A percentile compares a stretch with the other conserved stretches of the same genome.
phyloP scores from a whole-genome alignment of 2,113 vertebrate species.

The Pungitius pungitius region DNA sequence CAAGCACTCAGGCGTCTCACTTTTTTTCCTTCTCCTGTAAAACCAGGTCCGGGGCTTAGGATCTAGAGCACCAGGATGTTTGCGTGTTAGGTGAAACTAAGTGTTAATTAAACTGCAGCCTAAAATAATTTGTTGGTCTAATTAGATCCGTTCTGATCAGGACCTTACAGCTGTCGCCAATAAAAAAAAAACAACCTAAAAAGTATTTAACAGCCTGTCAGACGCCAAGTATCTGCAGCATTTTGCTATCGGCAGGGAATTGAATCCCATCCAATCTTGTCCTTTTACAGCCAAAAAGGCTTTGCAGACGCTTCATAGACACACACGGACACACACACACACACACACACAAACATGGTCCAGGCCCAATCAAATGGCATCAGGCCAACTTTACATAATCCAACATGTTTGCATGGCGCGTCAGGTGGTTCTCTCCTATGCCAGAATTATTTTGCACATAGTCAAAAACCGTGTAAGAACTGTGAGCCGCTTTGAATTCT shows the following conservation, averaged over 20 bases:
- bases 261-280: constrained; percentile 34
- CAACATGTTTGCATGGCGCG: constrained; percentile 61
- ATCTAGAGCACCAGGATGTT: not conserved
- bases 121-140: not conserved
- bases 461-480: constrained; percentile 46
- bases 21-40: constrained; percentile 3
- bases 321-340: not conserved
- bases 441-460: constrained; percentile 57
- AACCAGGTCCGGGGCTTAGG: not conserved
- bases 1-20: constrained; percentile 11
- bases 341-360: not conserved
- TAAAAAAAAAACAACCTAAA: not conserved
- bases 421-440: constrained; percentile 51
- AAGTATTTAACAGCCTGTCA: constrained; percentile 14
- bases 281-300: constrained; percentile 22
- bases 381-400: constrained; percentile 68
- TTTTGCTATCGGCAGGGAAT: constrained; percentile 7
- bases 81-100: constrained; percentile 9
- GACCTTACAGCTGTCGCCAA: not conserved
- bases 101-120: constrained; percentile 1
- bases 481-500: constrained; percentile 35
- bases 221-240: not conserved
- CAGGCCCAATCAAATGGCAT: constrained; percentile 28
- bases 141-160: not conserved
- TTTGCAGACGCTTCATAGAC: constrained; percentile 22